Percentiles rank a stretch among this genome's conserved stretches.
These are phyloP conservation scores for Pteruthius melanotis DNA, from an alignment of 2,113 vertebrate genomes.

Conservation along the genomic window DNA sequence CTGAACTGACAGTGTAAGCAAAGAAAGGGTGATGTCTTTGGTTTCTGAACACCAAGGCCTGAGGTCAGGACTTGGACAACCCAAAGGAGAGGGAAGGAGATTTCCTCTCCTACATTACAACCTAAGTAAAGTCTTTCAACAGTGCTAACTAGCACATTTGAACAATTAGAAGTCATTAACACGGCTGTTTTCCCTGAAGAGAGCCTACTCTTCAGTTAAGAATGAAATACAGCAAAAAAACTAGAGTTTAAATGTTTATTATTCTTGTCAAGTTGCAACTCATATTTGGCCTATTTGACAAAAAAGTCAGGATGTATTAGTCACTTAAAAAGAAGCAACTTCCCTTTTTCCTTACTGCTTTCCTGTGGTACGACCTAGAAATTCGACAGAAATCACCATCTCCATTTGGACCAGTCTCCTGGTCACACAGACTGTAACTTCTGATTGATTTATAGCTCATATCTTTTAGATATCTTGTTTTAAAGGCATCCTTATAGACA, in stretches of 20 bases:
- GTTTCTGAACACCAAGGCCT: background rate
- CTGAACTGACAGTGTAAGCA: background rate
- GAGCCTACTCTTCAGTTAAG: background rate
- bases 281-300: background rate
- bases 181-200: background rate
- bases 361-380: background rate
- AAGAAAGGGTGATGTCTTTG: background rate
- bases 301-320: background rate
- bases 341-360: background rate
- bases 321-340: background rate
- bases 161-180: background rate
- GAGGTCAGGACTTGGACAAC: background rate
- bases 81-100: background rate
- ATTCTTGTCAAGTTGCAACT: background rate
- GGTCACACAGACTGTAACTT: background rate
- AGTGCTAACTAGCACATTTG: background rate
- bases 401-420: background rate
- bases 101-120: background rate
- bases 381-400: background rate
- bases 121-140: background rate
- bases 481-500: background rate
- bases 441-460: background rate
- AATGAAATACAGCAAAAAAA: background rate
- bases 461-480: background rate
- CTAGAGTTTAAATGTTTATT: background rate